phyloP scores from a whole-genome alignment of 2,113 vertebrate genomes.

The Benitochromis conjunctus region DNA sequence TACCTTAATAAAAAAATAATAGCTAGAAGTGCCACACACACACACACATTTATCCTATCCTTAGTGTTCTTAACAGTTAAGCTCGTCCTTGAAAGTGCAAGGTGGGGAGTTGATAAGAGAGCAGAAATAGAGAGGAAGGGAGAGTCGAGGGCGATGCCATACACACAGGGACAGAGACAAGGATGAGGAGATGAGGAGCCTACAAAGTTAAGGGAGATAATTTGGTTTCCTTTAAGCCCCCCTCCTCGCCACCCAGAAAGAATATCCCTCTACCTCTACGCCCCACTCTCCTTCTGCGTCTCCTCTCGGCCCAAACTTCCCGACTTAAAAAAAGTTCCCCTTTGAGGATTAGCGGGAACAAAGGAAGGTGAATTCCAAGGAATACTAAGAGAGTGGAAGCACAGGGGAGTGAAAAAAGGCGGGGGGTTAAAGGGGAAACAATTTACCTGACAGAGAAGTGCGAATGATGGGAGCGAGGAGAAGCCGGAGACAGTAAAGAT shows the following conservation, averaged over 20 bases:
- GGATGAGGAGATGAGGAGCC: constrained; percentile 15
- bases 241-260: constrained; percentile 47
- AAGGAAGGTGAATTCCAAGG: constrained; percentile 66
- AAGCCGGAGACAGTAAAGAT: neutral
- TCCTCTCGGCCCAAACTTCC: constrained; percentile 55
- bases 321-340: constrained; percentile 65
- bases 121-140: neutral
- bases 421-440: constrained; percentile 36
- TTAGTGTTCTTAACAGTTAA: constrained; percentile 58
- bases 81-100: constrained; percentile 65
- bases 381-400: neutral
- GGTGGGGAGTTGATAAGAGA: constrained; percentile 63
- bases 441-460: constrained; percentile 7
- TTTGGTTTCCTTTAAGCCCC: constrained; percentile 58
- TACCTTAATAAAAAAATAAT: neutral
- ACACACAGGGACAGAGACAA: constrained; percentile 28
- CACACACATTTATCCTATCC: constrained; percentile 24
- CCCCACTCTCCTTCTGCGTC: constrained; percentile 14
- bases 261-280: constrained; percentile 43
- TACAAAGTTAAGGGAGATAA: constrained; percentile 50
- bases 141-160: constrained; percentile 22
- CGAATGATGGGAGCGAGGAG: neutral
- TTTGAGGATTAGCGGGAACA: constrained; percentile 65
- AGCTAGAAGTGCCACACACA: neutral
- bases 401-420: neutral